phyloP scores from a whole-genome alignment of 2,113 vertebrate genomes.

The Gorilla gorilla region DNA sequence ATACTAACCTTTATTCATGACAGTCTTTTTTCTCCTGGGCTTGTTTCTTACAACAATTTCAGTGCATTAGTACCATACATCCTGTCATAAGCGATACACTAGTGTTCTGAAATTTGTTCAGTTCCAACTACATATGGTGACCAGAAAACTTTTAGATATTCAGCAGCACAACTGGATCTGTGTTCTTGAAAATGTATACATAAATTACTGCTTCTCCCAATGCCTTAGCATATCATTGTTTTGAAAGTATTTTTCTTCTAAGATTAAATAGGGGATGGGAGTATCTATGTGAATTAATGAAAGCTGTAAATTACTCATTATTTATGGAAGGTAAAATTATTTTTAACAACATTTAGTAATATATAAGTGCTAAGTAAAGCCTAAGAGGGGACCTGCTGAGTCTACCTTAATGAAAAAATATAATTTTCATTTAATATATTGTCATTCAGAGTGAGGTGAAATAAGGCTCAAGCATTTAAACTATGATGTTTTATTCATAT shows the following conservation, averaged over 20 bases:
- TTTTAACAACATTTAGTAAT: slow-evolving; percentile 18
- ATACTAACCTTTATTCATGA: neutral
- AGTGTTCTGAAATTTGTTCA: neutral
- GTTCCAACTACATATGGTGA: neutral
- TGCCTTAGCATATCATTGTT: neutral
- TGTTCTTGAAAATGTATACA: neutral
- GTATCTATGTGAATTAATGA: neutral
- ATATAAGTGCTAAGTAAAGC: neutral
- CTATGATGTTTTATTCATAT: neutral
- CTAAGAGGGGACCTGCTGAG: neutral
- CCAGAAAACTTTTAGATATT: neutral
- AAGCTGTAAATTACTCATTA: neutral
- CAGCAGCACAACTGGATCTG: neutral
- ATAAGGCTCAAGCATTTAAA: neutral
- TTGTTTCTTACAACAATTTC: neutral
- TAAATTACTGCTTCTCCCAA: neutral
- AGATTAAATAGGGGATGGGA: neutral
- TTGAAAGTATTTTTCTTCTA: neutral
- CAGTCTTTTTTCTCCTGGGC: neutral
- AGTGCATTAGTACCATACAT: neutral
- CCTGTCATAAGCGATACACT: neutral
- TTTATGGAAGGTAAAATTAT: neutral
- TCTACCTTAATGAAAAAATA: neutral
- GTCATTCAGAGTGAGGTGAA: neutral
- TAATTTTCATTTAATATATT: neutral